Conservation (phyloP, 2,888 invertebrate species). For the Hoplodrina ambigua region DNA sequence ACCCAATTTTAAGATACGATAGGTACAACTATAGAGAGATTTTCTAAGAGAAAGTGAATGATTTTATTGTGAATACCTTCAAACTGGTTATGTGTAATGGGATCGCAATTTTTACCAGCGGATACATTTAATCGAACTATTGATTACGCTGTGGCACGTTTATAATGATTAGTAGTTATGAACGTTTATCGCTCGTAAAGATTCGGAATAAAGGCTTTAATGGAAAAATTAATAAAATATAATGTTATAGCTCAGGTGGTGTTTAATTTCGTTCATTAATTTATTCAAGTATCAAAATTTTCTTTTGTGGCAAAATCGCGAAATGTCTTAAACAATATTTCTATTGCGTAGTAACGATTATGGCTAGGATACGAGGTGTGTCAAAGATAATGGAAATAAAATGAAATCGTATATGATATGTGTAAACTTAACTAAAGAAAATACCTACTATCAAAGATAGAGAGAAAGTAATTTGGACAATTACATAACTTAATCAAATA, state of each 20-base stretch:
- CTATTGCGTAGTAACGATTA: background rate
- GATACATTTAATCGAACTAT: constrained; percentile 72
- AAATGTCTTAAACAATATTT: background rate
- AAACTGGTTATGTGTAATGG: constrained; percentile 80
- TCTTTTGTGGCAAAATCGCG: background rate
- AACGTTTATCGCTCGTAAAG: constrained; percentile 43
- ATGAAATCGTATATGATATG: no score
- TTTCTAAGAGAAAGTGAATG: constrained; percentile 88
- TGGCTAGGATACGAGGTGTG: background rate
- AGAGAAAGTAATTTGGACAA: background rate
- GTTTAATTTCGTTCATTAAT: constrained; percentile 33
- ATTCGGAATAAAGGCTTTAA: constrained; percentile 47
- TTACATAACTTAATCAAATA: background rate
- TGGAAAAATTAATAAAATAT: constrained; percentile 46
- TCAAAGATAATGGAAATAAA: background rate
- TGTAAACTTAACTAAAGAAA: background rate
- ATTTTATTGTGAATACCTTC: constrained; percentile 84
- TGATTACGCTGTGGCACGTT: constrained; percentile 62
- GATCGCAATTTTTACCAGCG: constrained; percentile 74
- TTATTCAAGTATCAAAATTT: constrained; percentile 11
- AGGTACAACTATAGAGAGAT: constrained; percentile 69
- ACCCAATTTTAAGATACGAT: constrained; percentile 74
- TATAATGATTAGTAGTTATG: constrained; percentile 60
- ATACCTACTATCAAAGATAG: background rate
- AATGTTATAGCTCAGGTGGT: constrained; percentile 25